These are phyloP conservation scores for Mythimna impura DNA, from an alignment of 2,888 invertebrate species.

Conservation along the genomic window DNA sequence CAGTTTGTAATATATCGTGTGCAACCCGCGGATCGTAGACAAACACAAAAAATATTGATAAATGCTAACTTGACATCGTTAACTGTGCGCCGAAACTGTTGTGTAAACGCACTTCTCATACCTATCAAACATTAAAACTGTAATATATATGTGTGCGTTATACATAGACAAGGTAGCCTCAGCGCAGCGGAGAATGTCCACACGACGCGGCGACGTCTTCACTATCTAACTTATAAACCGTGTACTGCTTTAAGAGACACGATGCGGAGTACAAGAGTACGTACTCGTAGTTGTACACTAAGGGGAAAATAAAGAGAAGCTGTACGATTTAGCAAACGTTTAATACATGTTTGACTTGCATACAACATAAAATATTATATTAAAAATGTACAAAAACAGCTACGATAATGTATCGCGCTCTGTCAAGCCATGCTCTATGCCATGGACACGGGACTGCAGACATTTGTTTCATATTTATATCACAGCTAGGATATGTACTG, in stretches of 20 bases:
- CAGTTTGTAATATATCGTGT: not conserved
- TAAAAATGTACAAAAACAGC: constrained; percentile 39
- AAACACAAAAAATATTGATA: not conserved
- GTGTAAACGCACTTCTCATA: not conserved
- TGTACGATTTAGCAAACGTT: constrained; percentile 62
- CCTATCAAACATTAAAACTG: not conserved
- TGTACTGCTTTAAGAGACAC: no score
- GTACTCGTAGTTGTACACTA: not conserved
- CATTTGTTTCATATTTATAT: constrained; percentile 57
- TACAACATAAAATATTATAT: constrained; percentile 31
- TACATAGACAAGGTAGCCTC: not conserved
- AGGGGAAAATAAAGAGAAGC: constrained; percentile 15
- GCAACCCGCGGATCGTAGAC: not conserved
- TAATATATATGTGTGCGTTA: no score
- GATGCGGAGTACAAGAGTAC: not conserved
- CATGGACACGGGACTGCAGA: not conserved
- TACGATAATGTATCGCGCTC: constrained; percentile 20
- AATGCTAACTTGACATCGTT: constrained; percentile 24
- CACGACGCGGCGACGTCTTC: not conserved
- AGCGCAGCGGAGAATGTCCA: not conserved
- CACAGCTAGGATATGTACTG: constrained; percentile 73
- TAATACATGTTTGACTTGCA: constrained; percentile 65
- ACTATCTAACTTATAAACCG: not conserved
- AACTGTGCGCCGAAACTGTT: not conserved
- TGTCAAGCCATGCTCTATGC: not conserved